Conservation (phyloP, 2,113 vertebrate species). For the Siniperca knerii region DNA sequence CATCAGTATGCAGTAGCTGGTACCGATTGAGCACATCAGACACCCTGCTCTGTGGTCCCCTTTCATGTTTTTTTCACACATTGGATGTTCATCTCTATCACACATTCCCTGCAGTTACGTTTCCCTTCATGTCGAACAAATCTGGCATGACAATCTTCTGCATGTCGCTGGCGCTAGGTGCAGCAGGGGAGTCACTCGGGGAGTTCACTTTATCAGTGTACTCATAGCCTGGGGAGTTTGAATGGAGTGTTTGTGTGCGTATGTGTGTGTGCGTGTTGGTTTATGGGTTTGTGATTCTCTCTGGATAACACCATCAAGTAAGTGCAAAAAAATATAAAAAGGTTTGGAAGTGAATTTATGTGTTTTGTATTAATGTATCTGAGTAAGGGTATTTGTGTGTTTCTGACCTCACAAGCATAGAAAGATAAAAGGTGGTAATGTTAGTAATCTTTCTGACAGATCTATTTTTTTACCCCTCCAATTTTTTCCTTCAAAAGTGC, state of each 20-base stretch:
- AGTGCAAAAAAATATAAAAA: slow-evolving; percentile 26
- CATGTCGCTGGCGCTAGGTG: slow-evolving; percentile 61
- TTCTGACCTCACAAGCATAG: not conserved
- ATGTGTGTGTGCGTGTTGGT: slow-evolving; percentile 8
- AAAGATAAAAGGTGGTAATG: not conserved
- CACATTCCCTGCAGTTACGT: slow-evolving; percentile 69
- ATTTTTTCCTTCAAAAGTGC: not conserved
- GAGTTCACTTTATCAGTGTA: slow-evolving; percentile 59
- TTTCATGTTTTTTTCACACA: slow-evolving; percentile 55
- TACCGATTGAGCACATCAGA: slow-evolving; percentile 27
- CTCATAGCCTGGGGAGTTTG: slow-evolving; percentile 49
- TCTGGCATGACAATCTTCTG: slow-evolving; percentile 73
- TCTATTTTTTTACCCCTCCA: not conserved
- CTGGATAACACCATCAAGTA: slow-evolving; percentile 24
- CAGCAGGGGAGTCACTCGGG: slow-evolving; percentile 50
- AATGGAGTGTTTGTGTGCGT: slow-evolving; percentile 24
- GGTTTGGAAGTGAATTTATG: not conserved
- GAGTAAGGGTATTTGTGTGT: not conserved
- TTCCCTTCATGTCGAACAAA: slow-evolving; percentile 75
- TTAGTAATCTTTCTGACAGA: not conserved
- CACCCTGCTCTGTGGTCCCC: slow-evolving; percentile 32
- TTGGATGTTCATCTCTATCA: slow-evolving; percentile 65
- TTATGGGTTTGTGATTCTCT: slow-evolving; percentile 27
- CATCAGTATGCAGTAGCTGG: slow-evolving; percentile 29
- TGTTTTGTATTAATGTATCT: not conserved